These are phyloP conservation scores for Nycticebus coucang DNA, from an alignment of 2,113 vertebrate genomes.

Conservation along the genomic window DNA sequence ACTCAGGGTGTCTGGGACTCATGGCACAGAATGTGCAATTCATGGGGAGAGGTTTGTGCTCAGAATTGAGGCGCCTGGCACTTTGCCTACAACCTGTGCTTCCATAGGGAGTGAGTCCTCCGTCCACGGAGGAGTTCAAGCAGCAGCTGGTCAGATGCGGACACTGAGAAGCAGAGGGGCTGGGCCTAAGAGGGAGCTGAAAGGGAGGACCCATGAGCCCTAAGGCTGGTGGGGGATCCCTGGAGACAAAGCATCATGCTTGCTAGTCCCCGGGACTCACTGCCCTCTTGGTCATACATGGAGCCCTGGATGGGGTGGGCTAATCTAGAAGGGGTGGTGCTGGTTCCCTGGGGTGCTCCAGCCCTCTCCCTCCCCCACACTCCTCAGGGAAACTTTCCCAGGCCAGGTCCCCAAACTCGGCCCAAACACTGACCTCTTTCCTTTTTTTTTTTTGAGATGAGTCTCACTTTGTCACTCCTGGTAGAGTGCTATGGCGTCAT, in stretches of 20 bases:
- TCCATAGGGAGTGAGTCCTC: neutral
- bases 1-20: neutral
- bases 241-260: no score
- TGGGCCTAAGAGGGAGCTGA: neutral
- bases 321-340: no score
- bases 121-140: neutral
- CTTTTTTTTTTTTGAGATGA: no score
- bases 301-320: no score
- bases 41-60: rapidly evolving
- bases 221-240: neutral
- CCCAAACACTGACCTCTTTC: no score
- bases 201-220: neutral
- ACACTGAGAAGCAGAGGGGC: neutral
- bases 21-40: rapidly evolving
- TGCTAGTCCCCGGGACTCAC: neutral
- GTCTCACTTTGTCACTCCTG: no score
- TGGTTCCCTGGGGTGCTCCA: no score
- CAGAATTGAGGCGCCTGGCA: rapidly evolving
- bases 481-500: no score
- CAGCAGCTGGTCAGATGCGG: rapidly evolving
- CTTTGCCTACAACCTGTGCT: neutral
- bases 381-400: no score
- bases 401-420: no score
- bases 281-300: rapidly evolving
- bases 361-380: no score